Percentiles rank a stretch among this genome's conserved stretches.
Evolutionary conservation across 2,888 invertebrate genomes (phyloP).

Genomic region (Acleris holmiana): DNA sequence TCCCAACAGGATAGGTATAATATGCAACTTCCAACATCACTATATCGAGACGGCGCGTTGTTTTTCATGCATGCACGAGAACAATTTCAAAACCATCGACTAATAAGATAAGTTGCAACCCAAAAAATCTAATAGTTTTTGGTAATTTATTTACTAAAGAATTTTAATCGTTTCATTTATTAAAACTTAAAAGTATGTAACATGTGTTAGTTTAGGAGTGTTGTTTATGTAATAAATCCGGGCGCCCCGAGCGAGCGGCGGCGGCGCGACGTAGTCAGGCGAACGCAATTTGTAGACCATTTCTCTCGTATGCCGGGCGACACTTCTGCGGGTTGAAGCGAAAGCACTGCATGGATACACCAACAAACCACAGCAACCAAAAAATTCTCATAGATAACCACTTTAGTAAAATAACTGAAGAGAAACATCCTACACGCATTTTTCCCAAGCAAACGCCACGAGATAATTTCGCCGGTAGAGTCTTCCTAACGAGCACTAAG

Average conservation of each 20-base stretch:
- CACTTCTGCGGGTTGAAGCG: conserved; percentile 64
- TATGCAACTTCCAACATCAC: neutral
- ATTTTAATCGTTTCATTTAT: neutral
- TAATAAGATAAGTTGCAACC: no score
- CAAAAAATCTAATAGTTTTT: no score
- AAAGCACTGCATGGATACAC: conserved; percentile 58
- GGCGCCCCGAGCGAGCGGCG: conserved; percentile 24
- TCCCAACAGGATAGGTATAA: conserved; percentile 18
- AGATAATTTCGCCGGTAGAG: conserved; percentile 29
- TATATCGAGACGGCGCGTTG: no score
- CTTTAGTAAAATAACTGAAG: neutral
- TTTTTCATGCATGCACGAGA: no score
- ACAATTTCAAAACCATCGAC: no score
- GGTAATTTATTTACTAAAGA: neutral
- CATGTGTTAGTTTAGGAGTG: conserved; percentile 30
- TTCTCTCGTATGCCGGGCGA: conserved; percentile 69
- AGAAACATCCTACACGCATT: neutral
- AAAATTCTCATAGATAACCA: neutral
- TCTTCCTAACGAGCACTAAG: conserved; percentile 34
- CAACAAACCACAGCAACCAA: conserved; percentile 12
- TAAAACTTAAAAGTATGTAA: conserved; percentile 5
- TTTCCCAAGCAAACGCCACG: conserved; percentile 2
- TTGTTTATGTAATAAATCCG: conserved; percentile 36
- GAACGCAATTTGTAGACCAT: conserved; percentile 75
- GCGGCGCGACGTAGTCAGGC: conserved; percentile 51